Evolutionary conservation across 2,113 vertebrate species (phyloP).

Genomic region (Gracilinanus agilis): DNA sequence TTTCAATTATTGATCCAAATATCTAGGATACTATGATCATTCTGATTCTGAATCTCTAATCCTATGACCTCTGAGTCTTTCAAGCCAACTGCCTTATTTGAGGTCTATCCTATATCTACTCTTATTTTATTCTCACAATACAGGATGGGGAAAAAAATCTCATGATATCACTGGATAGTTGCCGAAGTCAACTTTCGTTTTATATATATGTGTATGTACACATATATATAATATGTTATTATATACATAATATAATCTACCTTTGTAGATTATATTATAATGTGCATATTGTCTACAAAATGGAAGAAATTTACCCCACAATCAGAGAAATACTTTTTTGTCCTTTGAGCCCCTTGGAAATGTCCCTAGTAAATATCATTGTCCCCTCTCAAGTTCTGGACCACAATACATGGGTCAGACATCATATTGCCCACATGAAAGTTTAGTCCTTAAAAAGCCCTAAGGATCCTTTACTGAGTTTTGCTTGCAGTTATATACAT

Average conservation of each 20-base stretch:
- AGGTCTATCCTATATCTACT: neutral
- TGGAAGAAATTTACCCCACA: neutral
- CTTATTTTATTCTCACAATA: slow-evolving; percentile 3
- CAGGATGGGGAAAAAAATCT: neutral
- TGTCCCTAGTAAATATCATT: neutral
- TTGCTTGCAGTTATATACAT: slow-evolving; percentile 28
- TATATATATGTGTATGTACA: no score
- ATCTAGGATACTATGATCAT: neutral
- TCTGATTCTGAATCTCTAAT: neutral
- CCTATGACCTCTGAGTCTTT: neutral
- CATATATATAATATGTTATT: no score
- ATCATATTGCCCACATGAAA: slow-evolving; percentile 20
- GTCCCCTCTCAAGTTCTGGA: neutral
- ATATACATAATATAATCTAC: no score
- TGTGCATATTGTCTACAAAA: no score
- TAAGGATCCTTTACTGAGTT: neutral
- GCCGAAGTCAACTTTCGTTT: slow-evolving; percentile 21
- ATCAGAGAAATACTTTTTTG: neutral
- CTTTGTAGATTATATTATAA: neutral
- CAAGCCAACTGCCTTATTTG: neutral
- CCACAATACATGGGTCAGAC: neutral
- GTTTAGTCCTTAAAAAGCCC: slow-evolving; percentile 1
- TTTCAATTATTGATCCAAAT: neutral
- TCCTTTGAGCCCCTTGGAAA: slow-evolving; percentile 1
- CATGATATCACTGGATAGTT: neutral